Evolutionary conservation across 1,140 invertebrate genomes (phyloP).

Genomic region (Sycophaga agraensis): DNA sequence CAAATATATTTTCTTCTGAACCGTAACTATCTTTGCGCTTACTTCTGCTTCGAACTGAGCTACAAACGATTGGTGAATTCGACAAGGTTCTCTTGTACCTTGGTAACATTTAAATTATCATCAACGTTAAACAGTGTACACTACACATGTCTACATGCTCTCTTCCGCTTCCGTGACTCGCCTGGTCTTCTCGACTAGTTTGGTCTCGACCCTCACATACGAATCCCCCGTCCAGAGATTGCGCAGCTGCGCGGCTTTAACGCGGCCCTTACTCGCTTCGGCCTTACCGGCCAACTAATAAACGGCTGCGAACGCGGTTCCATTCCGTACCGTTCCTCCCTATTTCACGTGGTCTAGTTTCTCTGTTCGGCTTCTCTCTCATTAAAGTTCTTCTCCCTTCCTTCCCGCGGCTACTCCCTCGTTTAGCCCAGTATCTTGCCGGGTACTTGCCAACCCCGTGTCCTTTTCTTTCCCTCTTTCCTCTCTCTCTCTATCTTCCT

Average conservation of each 20-base stretch:
- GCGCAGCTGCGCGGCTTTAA: slow-evolving; percentile 11
- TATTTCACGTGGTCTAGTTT: slow-evolving; percentile 9
- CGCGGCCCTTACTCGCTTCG: slow-evolving; percentile 13
- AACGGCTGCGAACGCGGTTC: slow-evolving; percentile 23
- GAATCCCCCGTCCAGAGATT: neutral
- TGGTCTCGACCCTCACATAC: neutral
- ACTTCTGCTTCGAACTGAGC: no score
- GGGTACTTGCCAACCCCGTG: neutral
- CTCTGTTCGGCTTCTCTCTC: slow-evolving; percentile 17
- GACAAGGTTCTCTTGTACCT: no score
- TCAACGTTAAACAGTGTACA: no score
- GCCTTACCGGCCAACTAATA: slow-evolving; percentile 36
- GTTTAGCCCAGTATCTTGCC: neutral
- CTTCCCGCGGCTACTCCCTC: no score
- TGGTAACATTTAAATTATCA: no score
- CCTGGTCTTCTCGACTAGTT: neutral
- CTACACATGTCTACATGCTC: no score
- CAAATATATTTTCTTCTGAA: no score
- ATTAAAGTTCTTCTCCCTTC: slow-evolving; percentile 1
- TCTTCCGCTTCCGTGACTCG: slow-evolving; percentile 4
- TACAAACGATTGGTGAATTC: no score
- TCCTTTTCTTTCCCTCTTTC: slow-evolving; percentile 24
- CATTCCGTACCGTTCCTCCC: slow-evolving; percentile 7
- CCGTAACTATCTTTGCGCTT: no score
- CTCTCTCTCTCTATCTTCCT: no score